A percentile compares a stretch with the other conserved stretches of the same genome.
phyloP scores from a whole-genome alignment of 2,797 vertebrate species.

The Morus bassanus region DNA sequence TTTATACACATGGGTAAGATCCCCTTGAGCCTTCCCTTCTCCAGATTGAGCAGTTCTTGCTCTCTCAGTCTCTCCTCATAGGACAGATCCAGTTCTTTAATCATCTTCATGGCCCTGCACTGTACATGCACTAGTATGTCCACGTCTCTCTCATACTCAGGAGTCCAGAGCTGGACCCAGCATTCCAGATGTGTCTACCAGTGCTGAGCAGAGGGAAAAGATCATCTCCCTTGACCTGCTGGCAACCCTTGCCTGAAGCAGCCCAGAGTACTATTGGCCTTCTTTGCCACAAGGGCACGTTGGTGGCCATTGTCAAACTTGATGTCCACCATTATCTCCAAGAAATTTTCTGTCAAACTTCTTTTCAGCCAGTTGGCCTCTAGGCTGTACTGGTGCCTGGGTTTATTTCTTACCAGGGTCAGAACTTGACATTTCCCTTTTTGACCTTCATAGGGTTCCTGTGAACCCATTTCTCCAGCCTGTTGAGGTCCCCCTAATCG shows the following conservation, averaged over 20 bases:
- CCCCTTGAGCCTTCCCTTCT: neutral
- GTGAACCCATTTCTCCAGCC: neutral
- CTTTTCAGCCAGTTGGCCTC: neutral
- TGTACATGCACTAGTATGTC: neutral
- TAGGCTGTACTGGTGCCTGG: neutral
- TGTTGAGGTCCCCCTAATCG: neutral
- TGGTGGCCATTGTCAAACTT: neutral
- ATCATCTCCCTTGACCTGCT: neutral
- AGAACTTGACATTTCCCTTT: neutral
- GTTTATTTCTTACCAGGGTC: neutral
- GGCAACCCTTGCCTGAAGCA: neutral
- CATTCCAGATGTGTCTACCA: neutral
- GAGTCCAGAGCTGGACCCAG: neutral
- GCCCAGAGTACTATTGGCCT: neutral
- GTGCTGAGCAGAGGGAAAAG: neutral
- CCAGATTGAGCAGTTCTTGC: neutral
- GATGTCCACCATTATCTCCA: neutral
- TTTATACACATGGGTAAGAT: neutral
- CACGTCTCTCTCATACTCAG: neutral
- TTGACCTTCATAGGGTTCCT: neutral
- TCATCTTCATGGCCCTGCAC: no score
- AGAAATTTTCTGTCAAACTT: neutral
- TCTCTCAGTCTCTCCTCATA: neutral
- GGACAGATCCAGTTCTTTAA: neutral
- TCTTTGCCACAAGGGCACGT: neutral